Conservation (phyloP, 2,888 invertebrate genomes). For the Embidobia sp. region DNA sequence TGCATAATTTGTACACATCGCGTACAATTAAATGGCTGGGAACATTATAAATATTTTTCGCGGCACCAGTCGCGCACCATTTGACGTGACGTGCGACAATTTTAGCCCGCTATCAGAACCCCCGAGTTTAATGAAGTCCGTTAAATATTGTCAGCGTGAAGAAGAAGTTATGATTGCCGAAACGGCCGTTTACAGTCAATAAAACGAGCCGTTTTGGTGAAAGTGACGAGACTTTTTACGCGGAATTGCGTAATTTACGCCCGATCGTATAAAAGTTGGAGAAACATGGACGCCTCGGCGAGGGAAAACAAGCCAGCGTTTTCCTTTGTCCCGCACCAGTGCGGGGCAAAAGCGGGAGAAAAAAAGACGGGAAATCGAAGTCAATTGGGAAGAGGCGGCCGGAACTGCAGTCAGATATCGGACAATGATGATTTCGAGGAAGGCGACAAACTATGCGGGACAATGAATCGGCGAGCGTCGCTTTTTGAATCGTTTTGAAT, state of each 20-base stretch:
- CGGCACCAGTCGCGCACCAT: too few relatives aligned
- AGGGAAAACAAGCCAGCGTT: too few relatives aligned
- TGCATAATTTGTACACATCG: too few relatives aligned
- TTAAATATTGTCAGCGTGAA: neutral
- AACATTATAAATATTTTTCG: too few relatives aligned
- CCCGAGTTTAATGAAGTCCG: too few relatives aligned
- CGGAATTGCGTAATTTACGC: too few relatives aligned
- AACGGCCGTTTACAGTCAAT: slow-evolving; percentile 6
- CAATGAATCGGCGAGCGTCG: slow-evolving; percentile 5
- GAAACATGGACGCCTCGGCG: slow-evolving; percentile 3
- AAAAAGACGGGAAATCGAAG: slow-evolving; percentile 1
- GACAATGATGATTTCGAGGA: slow-evolving; percentile 30
- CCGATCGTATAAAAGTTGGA: slow-evolving; percentile 14
- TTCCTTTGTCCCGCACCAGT: neutral
- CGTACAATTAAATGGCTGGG: too few relatives aligned
- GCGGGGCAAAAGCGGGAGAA: neutral
- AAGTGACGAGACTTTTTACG: slow-evolving; percentile 23
- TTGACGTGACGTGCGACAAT: neutral
- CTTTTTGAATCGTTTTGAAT: slow-evolving; percentile 25
- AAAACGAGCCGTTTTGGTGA: slow-evolving; percentile 6
- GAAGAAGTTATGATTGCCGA: neutral
- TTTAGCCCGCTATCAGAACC: too few relatives aligned
- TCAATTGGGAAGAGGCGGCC: slow-evolving; percentile 16
- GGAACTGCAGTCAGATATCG: slow-evolving; percentile 23
- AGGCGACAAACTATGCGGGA: slow-evolving; percentile 32